Evolutionary conservation across 2,888 invertebrate species (phyloP).

Genomic region (Aporophyla nigra): DNA sequence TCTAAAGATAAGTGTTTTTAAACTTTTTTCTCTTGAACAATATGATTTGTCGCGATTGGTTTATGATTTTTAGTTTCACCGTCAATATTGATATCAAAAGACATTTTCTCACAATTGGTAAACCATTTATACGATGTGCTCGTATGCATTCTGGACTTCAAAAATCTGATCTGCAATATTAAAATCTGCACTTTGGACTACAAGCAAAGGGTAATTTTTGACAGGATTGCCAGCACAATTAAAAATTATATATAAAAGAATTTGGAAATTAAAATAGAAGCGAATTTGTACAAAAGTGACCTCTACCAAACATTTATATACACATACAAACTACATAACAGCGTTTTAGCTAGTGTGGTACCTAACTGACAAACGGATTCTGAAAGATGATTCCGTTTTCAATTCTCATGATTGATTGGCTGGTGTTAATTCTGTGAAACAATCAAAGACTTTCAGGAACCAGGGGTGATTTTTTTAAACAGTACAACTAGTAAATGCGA

Average conservation of each 20-base stretch:
- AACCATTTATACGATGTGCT: conserved; percentile 23
- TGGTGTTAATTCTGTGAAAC: background rate
- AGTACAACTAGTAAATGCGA: conserved; percentile 3
- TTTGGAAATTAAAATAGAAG: conserved; percentile 39
- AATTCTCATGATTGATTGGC: background rate
- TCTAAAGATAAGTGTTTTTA: background rate
- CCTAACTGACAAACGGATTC: conserved; percentile 12
- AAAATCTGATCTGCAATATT: conserved; percentile 45
- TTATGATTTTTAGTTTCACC: background rate
- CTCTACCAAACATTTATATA: conserved; percentile 60
- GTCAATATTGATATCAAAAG: background rate
- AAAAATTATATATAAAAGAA: conserved; percentile 19
- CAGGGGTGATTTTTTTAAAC: conserved; percentile 6
- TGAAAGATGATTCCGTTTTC: conserved; percentile 5
- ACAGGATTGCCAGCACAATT: conserved; percentile 27
- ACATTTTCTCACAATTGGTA: conserved; percentile 4
- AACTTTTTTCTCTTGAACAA: background rate
- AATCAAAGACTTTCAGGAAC: conserved; percentile 8
- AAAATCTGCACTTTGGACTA: conserved; percentile 41
- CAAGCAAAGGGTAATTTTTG: conserved; percentile 28
- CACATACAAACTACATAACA: conserved; percentile 47
- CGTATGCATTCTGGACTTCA: conserved; percentile 2
- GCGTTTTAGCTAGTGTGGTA: conserved; percentile 25
- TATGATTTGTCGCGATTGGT: background rate
- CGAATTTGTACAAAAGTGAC: conserved; percentile 52